Evolutionary conservation across 2,113 vertebrate genomes (phyloP), one percentile per base, ranked within the genome.

Genomic region (Pollimyrus isidori): DNA sequence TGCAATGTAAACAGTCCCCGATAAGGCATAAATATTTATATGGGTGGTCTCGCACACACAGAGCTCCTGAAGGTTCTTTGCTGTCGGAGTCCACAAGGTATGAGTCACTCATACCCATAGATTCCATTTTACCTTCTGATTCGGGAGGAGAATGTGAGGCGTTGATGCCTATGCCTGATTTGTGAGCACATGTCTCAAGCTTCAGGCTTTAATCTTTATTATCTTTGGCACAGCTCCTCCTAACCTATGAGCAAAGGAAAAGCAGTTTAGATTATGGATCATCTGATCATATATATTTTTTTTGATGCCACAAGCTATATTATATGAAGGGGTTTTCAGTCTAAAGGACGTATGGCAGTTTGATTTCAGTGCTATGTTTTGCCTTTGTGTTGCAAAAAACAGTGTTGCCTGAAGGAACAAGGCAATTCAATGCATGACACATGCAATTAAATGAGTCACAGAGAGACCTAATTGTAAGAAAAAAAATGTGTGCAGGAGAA

Each of bases 51-150:
- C 15, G 52, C 91, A 87, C 4, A 13, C 17, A 82, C 50, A 45
- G n/a, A 42, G 58, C 17, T n/a, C 17, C 48, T 3, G 5, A 19
- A 73, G 53, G 53, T 84, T 91, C 7, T 10, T 65, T 88, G 56
- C 84, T 73, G 88, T 86, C 26, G 86, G 7, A 4, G 45, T 46
- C 85, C 82, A 80, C n/a, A n/a, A n/a, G n/a, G n/a, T n/a, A n/a
- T n/a, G n/a, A n/a, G n/a, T n/a, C 39, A 58, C 49, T 35, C 49
- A 45, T 42, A 39, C n/a, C 46, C 90, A 91, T 92, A 93, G 93
- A 91, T 92, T 93, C 94, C 91, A 91, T 92, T 91, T 90, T 88
- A 26, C 48, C 49, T 65, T 94, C 92, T 94, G 93, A 90, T 92
- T 58, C 82, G 76, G 73, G 92, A 69, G 82, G 46, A 86, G 56